phyloP scores from a whole-genome alignment of 2,113 vertebrate genomes.

The Bubo blakistoni region DNA sequence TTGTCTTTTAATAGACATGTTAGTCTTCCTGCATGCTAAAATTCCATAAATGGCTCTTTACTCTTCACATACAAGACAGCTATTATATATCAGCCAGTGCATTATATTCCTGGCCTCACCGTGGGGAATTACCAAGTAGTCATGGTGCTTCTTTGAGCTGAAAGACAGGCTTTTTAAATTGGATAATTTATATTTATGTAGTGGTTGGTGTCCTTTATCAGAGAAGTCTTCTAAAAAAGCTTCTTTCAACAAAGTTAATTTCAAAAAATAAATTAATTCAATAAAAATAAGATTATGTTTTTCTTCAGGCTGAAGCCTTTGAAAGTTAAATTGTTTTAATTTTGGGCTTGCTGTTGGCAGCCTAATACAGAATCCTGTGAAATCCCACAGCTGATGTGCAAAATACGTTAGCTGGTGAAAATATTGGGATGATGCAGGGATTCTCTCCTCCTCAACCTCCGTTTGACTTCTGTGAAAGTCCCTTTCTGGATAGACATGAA shows the following conservation, averaged over 20 bases:
- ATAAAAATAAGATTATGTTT: neutral
- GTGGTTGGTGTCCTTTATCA: neutral
- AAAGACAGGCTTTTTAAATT: constrained; percentile 41
- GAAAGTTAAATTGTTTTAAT: neutral
- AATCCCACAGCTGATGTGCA: neutral
- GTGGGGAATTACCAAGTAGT: constrained; percentile 60
- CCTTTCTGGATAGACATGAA: neutral
- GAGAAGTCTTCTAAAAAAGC: neutral
- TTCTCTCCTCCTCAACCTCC: neutral
- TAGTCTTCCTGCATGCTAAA: constrained; percentile 71
- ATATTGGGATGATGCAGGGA: neutral
- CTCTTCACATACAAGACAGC: constrained; percentile 47
- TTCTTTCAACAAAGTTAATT: constrained; percentile 9
- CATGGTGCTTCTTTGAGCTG: neutral
- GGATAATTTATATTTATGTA: constrained; percentile 36
- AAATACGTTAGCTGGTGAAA: neutral
- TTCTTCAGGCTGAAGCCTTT: neutral
- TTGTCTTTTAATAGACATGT: constrained; percentile 74
- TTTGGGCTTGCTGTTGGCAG: neutral
- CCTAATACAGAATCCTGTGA: neutral
- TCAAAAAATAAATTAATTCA: constrained; percentile 6
- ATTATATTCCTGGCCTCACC: constrained; percentile 49
- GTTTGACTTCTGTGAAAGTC: too few relatives aligned
- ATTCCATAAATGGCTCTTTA: constrained; percentile 64
- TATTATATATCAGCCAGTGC: constrained; percentile 60